Base-by-base conservation (phyloP, 2,113 vertebrate species). In the Elaphurus davidianus region DNA sequence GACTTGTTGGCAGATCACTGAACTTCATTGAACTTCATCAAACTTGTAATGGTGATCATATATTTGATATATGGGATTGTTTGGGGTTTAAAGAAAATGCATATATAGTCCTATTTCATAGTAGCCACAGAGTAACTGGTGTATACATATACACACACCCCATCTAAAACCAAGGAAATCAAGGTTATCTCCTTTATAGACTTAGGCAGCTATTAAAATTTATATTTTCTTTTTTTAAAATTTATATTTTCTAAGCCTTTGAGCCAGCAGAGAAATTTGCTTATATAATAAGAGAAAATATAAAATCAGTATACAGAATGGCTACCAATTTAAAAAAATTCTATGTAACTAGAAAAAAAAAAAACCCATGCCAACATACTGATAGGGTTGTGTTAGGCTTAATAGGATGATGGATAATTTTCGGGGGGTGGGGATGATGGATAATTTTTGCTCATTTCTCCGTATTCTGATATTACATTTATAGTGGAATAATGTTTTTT, bases 281-380 rank as follows among this genome's bases (percentile, higher is more conserved):
- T 62, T 57, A 40, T 30, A 87, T 30, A 50, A 85, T 81, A 85
- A 79, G 2, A 62, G 16, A 87, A 93, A 92, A 40, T 78, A 19
- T 54, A 79, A 95, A 97, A 92, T 87, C 50, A 79, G 45, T 27
- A 74, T 85, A 87, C 71, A 55, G 91, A 85, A 85, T 87, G 55
- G 87, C 43, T 55, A 17, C 16, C 57, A 52, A 57, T 6, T 67
- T 45, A 25, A 83, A 94, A 85, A 87, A 78, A 30, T 78, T 3
- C 28, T 84, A 28, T 28, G 5, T 67, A 79, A 40, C 83, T 71
- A 36, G 4, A 74, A 90, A 55, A 36, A 43, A 36, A 43, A 45
- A 47, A 50, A 45, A 2, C 11, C 13, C 23, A 21, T 50, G 71
- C 14, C 47, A 52, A 54, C 16, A 82, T 62, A 36, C 60, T n/a